Percentiles rank a stretch among this genome's conserved stretches.
Conservation (phyloP, 2,888 invertebrate species). For the Trimorus sp. region DNA sequence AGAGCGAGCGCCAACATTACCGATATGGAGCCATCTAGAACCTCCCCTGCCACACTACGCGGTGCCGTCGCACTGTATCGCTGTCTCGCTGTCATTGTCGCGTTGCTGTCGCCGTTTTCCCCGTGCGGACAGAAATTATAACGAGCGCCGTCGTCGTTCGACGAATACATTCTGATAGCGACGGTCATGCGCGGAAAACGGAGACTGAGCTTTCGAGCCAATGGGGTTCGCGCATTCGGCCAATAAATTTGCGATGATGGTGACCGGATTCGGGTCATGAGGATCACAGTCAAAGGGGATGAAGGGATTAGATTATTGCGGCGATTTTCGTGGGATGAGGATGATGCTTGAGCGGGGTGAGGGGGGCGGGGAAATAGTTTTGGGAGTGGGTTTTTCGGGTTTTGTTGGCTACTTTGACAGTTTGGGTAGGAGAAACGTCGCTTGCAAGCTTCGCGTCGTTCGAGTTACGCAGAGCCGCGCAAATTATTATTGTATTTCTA, state of each 20-base stretch:
- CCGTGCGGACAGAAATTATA: slow-evolving; percentile 12
- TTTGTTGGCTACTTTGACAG: no score
- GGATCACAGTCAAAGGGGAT: no score
- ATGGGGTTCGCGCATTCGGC: background rate
- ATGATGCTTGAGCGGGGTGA: no score
- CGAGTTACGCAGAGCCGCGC: no score
- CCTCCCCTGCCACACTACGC: slow-evolving; percentile 42
- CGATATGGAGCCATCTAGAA: slow-evolving; percentile 61
- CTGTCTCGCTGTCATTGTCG: slow-evolving; percentile 33
- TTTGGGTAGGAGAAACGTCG: no score
- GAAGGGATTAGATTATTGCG: no score
- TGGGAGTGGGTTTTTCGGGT: no score
- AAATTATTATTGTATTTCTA: background rate
- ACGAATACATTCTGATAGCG: slow-evolving; percentile 14
- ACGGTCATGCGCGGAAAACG: background rate
- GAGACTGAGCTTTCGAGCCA: background rate
- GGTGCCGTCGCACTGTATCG: slow-evolving; percentile 5
- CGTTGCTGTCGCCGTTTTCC: background rate
- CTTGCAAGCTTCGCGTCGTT: no score
- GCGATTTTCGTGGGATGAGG: no score
- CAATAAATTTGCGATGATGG: slow-evolving; percentile 2
- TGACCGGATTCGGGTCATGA: no score
- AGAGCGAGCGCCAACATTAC: slow-evolving; percentile 59
- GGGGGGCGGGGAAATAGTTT: no score
- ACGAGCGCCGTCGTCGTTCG: slow-evolving; percentile 18